Base-by-base conservation (phyloP, 2,888 invertebrate species). In the Oscheius sp. region DNA sequence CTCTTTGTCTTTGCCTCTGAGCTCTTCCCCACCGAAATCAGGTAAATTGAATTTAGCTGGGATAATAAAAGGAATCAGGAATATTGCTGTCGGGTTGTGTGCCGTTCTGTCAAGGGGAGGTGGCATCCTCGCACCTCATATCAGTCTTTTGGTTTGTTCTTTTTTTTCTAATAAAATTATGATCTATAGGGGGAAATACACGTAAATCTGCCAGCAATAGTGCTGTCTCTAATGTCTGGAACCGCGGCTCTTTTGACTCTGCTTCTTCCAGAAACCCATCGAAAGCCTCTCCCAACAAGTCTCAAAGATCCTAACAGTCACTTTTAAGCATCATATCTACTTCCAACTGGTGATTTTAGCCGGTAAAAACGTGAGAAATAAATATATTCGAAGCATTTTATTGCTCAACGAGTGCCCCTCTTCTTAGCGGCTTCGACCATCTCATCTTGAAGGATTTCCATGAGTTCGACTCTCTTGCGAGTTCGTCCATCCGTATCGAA, bases 371-470 rank as follows among this genome's bases (percentile, higher is more conserved):
- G n/a, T n/a, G n/a, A n/a, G n/a, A n/a, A n/a, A n/a, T n/a, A n/a
- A n/a, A n/a, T n/a, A n/a, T n/a, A n/a, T n/a, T n/a, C n/a, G n/a
- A n/a, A n/a, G n/a, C n/a, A n/a, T n/a, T 37, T 37, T 37, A 37
- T n/a, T 15, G 3, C 34, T 57, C 23, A 63, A 29, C 78, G 65
- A 29, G 78, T 78, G 65, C 78, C 78, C 63, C 74, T 69, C 70
- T 83, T 77, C 78, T 82, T 83, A 27, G 84, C 83, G 15, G 84
- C 84, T 42, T 83, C 81, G 46, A 84, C 29, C 84, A 84, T 84
- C 71, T 84, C 75, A 46, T 83, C 83, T 64, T 84, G 33, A 70
- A 81, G 75, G 48, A 70, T 61, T 61, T 84, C 84, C 82, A 84
- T 79, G 48, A 82, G 69, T 57, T 74, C 72, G n/a, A 79, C 65